Percentiles rank a stretch among this genome's conserved stretches.
These are phyloP conservation scores for Brachylomia viminalis DNA, from an alignment of 2,888 invertebrate genomes.

Conservation along the genomic window DNA sequence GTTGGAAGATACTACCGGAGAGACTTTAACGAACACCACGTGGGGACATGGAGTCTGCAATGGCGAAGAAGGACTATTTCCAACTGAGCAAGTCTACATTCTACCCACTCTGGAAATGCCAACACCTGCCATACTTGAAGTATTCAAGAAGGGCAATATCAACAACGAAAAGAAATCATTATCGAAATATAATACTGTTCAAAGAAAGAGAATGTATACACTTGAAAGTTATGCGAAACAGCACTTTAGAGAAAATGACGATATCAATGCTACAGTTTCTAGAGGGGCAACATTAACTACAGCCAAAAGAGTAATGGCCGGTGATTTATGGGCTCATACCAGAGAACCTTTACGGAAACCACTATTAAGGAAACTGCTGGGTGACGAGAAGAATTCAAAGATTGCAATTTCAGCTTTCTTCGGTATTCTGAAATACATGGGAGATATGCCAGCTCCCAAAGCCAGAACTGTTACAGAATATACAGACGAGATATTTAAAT, in stretches of 20 bases:
- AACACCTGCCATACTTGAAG: slow-evolving; percentile 91
- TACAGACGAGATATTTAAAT: slow-evolving; percentile 96
- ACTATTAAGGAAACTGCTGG: slow-evolving; percentile 93
- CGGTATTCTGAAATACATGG: slow-evolving; percentile 95
- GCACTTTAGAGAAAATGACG: slow-evolving; percentile 92
- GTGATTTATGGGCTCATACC: slow-evolving; percentile 95
- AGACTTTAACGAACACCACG: slow-evolving; percentile 92
- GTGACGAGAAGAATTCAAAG: slow-evolving; percentile 93
- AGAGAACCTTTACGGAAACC: slow-evolving; percentile 96
- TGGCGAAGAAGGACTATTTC: slow-evolving; percentile 94
- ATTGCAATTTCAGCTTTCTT: slow-evolving; percentile 94
- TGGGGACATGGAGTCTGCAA: slow-evolving; percentile 94
- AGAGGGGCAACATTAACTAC: slow-evolving; percentile 92
- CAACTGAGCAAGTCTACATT: slow-evolving; percentile 96
- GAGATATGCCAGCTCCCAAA: slow-evolving; percentile 96
- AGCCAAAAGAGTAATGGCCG: slow-evolving; percentile 91
- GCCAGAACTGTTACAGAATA: slow-evolving; percentile 94
- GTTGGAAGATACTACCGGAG: slow-evolving; percentile 94
- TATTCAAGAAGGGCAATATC: slow-evolving; percentile 91
- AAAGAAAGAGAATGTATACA: slow-evolving; percentile 94
- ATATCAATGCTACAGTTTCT: slow-evolving; percentile 89
- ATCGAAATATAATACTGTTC: slow-evolving; percentile 89
- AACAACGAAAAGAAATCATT: slow-evolving; percentile 83
- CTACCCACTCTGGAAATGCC: slow-evolving; percentile 95
- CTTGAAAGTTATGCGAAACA: slow-evolving; percentile 95